Base-by-base conservation (phyloP, 2,797 vertebrate species). In the Brachyalestes nurse region DNA sequence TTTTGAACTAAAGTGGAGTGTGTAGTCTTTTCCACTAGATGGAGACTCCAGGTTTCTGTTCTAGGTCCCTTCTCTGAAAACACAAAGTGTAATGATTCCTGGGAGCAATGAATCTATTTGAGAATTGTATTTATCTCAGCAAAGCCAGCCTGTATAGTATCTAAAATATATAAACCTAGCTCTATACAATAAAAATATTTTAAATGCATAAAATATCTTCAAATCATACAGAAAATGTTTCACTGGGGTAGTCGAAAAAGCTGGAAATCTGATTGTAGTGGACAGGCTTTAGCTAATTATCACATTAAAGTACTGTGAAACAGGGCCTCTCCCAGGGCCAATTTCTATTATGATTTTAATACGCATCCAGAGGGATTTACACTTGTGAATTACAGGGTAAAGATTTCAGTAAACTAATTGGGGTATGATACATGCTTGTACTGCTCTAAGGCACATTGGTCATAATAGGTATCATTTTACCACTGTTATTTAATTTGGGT, bases 21-120 rank as follows among this genome's bases (percentile, higher is more conserved):
- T 76, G 42, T 28, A 16, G 1, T 49, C 10, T 3, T 19, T 49
- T 55, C 73, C 82, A 80, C 74, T 80, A 83, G 78, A 83, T 75
- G 78, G 82, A 53, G 78, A 73, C 82, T 67, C 10, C 10, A 51
- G 16, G 10, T 51, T 51, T 12, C 10, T 51, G 47, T 51, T 51
- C 47, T 51, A 10, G 2, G 47, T 12, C 1, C 2, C 9, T 8
- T 40, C n/a, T 23, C n/a, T 58, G 5, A 53, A 53, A 53, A 12
- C 10, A 34, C 34, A 19, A 17, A 9, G 8, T 21, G 4, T 60
- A 21, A 21, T 61, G 57, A 17, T 58, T 58, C 21, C 57, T 55
- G 0, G 6, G 1, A 58, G 21, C 19, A 58, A 12, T 23, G 1
- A 19, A 19, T 55, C 3, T 34, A 4, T 34, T 34, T 34, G 34